A percentile compares a stretch with the other conserved stretches of the same genome.
These are phyloP conservation scores for Polyodon spathula DNA, from an alignment of 2,113 vertebrate genomes.

Conservation along the genomic window DNA sequence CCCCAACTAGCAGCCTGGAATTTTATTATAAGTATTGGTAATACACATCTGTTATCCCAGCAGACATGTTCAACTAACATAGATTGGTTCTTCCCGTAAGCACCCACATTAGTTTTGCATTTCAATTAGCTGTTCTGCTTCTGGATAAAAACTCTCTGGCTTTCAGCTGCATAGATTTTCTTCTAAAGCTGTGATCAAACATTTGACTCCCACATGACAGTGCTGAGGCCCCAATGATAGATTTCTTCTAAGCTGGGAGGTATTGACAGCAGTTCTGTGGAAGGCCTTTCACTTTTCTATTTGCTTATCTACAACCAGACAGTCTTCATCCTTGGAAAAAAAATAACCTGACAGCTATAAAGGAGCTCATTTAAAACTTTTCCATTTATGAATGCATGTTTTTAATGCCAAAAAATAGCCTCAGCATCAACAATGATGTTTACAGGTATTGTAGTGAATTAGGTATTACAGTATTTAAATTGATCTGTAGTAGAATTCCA, in stretches of 20 bases:
- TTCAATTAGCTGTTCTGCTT: not conserved
- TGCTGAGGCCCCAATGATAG: not conserved
- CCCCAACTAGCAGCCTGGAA: no score
- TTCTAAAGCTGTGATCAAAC: not conserved
- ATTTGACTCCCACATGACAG: not conserved
- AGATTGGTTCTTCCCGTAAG: not conserved
- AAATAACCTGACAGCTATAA: no score
- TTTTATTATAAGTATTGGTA: no score
- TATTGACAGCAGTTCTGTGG: not conserved
- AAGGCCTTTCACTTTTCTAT: not conserved
- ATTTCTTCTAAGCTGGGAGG: not conserved
- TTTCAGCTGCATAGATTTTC: not conserved
- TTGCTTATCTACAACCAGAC: slow-evolving; percentile 10
- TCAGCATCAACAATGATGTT: no score
- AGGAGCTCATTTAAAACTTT: no score
- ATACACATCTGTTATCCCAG: no score
- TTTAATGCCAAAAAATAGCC: no score
- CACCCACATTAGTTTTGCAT: not conserved
- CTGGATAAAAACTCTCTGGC: no score
- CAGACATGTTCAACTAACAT: not conserved
- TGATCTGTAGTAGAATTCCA: no score
- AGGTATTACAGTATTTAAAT: no score
- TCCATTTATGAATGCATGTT: no score
- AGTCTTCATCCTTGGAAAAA: slow-evolving; percentile 1
- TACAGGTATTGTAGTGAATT: no score